phyloP scores from a whole-genome alignment of 2,113 vertebrate genomes.

The Azemiops feae region DNA sequence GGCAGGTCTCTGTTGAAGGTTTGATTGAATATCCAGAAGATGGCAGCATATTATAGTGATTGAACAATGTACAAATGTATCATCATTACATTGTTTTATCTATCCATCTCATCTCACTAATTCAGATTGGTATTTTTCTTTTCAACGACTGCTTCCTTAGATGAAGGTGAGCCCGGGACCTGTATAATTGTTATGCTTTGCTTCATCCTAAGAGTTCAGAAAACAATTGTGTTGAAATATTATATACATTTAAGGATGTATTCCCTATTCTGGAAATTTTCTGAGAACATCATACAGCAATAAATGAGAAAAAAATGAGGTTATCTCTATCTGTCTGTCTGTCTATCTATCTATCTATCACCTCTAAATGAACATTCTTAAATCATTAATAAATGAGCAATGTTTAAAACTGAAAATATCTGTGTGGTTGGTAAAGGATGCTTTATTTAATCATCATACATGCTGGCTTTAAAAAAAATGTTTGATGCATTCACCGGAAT shows the following conservation, averaged over 20 bases:
- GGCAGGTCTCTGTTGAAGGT: not conserved
- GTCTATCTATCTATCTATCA: not conserved
- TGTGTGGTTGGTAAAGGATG: not conserved
- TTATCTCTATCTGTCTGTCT: not conserved
- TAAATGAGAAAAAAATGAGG: not conserved
- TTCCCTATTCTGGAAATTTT: not conserved
- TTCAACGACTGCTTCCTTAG: not conserved
- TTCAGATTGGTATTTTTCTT: not conserved
- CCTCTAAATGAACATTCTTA: not conserved
- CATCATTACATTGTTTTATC: not conserved
- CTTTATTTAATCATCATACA: not conserved
- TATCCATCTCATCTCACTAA: not conserved
- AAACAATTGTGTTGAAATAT: not conserved
- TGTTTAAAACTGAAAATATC: not conserved
- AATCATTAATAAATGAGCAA: not conserved
- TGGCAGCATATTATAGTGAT: slow-evolving; percentile 59
- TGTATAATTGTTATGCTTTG: not conserved
- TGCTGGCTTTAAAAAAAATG: not conserved
- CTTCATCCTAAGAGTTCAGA: not conserved
- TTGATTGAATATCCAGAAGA: slow-evolving; percentile 48
- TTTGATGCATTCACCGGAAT: not conserved
- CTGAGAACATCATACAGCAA: not conserved
- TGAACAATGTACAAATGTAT: not conserved
- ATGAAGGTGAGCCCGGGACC: not conserved
- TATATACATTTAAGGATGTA: not conserved